These are phyloP conservation scores for Athalia rosae DNA, from an alignment of 2,888 invertebrate genomes.

Conservation along the genomic window DNA sequence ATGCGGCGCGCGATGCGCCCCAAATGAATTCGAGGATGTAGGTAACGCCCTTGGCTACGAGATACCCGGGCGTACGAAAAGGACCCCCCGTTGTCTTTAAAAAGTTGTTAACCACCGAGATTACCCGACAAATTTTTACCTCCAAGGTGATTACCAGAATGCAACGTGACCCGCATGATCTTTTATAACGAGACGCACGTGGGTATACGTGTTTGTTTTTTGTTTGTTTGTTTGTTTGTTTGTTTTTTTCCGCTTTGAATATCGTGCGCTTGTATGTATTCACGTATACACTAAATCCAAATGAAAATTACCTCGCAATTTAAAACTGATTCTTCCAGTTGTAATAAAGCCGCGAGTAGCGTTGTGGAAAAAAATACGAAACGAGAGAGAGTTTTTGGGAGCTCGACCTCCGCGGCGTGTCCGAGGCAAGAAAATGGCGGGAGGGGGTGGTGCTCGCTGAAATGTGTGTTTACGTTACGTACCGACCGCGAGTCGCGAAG, in stretches of 20 bases:
- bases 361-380: background rate
- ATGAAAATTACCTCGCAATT: constrained; percentile 33
- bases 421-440: constrained; percentile 34
- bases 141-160: constrained; percentile 20
- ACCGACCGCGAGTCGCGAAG: constrained; percentile 33
- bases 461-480: background rate
- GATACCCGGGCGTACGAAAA: background rate
- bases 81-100: constrained; percentile 30
- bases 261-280: background rate
- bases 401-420: constrained; percentile 4
- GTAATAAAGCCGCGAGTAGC: background rate
- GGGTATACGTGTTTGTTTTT: background rate
- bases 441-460: constrained; percentile 40
- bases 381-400: background rate
- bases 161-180: constrained; percentile 28
- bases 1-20: background rate
- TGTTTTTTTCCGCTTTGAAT: background rate
- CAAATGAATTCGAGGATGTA: constrained; percentile 6
- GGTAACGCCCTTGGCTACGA: background rate
- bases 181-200: constrained; percentile 24
- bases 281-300: background rate
- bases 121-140: constrained; percentile 28
- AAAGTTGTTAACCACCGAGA: constrained; percentile 34
- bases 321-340: constrained; percentile 17
- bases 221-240: no score